A percentile compares a stretch with the other conserved stretches of the same genome.
These are phyloP conservation scores for Stercorarius parasiticus DNA, from an alignment of 2,113 vertebrate species.

Conservation along the genomic window DNA sequence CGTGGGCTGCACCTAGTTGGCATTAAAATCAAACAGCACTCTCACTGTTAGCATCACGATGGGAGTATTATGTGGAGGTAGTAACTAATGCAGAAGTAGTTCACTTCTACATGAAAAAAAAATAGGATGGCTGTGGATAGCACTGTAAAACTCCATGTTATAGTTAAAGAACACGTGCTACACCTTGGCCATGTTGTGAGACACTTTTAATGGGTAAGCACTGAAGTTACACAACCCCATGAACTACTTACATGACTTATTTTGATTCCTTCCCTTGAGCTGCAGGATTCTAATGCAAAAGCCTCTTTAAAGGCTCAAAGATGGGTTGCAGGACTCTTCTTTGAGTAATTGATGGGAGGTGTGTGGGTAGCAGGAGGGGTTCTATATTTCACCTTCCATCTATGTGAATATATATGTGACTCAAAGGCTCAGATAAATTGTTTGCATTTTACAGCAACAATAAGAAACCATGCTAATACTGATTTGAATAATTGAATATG, in stretches of 20 bases:
- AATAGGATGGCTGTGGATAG: neutral
- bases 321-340: neutral
- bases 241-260: neutral
- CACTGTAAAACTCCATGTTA: neutral
- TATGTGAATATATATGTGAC: rapidly evolving
- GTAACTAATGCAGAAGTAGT: neutral
- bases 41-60: neutral
- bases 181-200: rapidly evolving
- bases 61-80: neutral
- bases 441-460: neutral
- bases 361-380: neutral
- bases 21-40: conserved; percentile 20
- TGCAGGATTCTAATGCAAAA: neutral
- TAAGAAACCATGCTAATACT: neutral
- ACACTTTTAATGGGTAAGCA: neutral
- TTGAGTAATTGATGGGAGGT: neutral
- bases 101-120: neutral
- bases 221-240: neutral
- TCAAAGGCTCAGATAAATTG: neutral
- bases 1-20: conserved; percentile 13
- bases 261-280: neutral
- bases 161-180: neutral
- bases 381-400: neutral
- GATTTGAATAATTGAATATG: neutral
- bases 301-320: neutral